phyloP scores from a whole-genome alignment of 2,888 invertebrate species.

The Asteroscopus sphinx region DNA sequence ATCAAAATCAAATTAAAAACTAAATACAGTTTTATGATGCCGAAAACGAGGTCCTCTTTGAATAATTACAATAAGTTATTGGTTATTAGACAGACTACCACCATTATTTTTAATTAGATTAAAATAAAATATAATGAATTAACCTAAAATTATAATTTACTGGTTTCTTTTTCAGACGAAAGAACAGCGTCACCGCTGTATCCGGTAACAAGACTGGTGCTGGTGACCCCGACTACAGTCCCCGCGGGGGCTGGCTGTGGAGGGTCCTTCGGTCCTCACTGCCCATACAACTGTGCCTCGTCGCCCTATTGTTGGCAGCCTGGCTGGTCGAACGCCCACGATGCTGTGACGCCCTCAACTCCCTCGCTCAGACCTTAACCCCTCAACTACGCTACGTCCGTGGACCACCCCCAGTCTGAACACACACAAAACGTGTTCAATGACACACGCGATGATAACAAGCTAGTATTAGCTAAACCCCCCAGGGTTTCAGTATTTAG shows the following conservation, averaged over 20 bases:
- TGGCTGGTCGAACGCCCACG: constrained; percentile 94
- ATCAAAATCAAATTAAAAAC: no score
- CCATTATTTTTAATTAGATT: not conserved
- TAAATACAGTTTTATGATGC: no score
- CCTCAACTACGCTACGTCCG: constrained; percentile 95
- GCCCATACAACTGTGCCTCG: constrained; percentile 93
- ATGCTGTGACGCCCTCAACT: constrained; percentile 94
- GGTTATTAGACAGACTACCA: no score
- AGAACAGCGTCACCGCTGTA: constrained; percentile 68
- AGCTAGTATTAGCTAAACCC: constrained; percentile 49
- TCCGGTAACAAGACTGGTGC: constrained; percentile 86
- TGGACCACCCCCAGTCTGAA: constrained; percentile 94
- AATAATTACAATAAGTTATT: no score
- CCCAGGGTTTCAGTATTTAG: constrained; percentile 47
- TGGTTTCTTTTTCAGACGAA: constrained; percentile 63
- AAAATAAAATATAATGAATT: not conserved
- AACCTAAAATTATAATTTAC: no score
- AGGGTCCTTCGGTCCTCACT: constrained; percentile 94
- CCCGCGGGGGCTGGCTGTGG: constrained; percentile 92
- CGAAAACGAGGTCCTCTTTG: no score
- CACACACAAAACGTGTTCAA: constrained; percentile 52
- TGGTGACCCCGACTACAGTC: constrained; percentile 90
- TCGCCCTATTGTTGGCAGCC: constrained; percentile 93
- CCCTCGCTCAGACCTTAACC: constrained; percentile 93
- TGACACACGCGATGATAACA: constrained; percentile 48